Evolutionary conservation across 2,888 invertebrate genomes (phyloP), one percentile per base, ranked within the genome.

Genomic region (Nomada hirtipes): DNA sequence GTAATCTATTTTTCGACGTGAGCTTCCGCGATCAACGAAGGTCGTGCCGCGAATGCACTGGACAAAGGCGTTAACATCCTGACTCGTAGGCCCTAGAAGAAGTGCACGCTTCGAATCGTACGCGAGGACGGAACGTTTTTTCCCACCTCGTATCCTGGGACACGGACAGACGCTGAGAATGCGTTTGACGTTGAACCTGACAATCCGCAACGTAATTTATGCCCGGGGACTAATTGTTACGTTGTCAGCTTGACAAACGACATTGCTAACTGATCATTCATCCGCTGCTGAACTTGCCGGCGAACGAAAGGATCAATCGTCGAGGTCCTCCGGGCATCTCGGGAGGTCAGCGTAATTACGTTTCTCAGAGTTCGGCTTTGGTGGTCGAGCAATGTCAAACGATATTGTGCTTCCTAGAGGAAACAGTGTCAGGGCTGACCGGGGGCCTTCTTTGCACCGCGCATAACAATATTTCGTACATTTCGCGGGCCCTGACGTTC

Each of bases 321-420:
- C 77, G 74, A 80, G 79, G 63, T 72, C 67, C 65, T 50, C 15
- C 67, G 63, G 15, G 18, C 60, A 44, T 44, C 36, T 9, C 60
- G 69, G 67, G 74, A 74, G 82, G 72, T 55, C 76, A 47, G 1
- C 36, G 47, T 36, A 69, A 65, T 75, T 57, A 18, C 44, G 68
- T 68, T 76, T 73, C 64, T 65, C 61, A 29, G 29, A 50, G 63
- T 75, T 55, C 60, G 52, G 44, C 74, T 75, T 78, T 64, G 68
- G 67, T 69, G 63, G 71, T 61, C 44, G 4, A 42, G 26, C 80
- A 85, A 83, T 78, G 84, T 75, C 81, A 65, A 82, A 13, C 63
- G 59, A 69, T 75, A 85, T 79, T 82, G 59, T 44, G 71, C 79
- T 85, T 85, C 85, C 85, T 85, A 64, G 78, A 76, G 79, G 77